Base-by-base conservation (phyloP, 2,113 vertebrate species). In the Caloenas nicobarica region DNA sequence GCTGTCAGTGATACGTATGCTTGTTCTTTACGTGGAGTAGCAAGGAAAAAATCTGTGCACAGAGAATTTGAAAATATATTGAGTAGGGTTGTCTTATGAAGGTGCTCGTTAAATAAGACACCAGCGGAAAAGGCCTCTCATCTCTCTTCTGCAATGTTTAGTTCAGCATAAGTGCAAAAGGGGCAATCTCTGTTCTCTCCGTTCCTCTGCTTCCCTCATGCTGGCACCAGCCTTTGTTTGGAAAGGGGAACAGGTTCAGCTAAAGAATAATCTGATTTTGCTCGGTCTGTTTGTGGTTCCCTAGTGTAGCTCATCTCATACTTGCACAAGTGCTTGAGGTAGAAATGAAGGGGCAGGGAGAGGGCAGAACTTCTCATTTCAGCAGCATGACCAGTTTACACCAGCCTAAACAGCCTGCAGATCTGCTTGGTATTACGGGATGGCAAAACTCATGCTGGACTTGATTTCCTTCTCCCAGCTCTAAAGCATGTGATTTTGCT, bases 371-470 rank as follows among this genome's bases (percentile, higher is more conserved):
- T 66, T 48, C 28, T 84, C 0, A 2, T 81, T 84, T 54, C 40
- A 50, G 65, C 34, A 81, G 58, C 13, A 2, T 69, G 68, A 83
- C 62, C 25, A 62, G 53, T n/a, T 91, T 91, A 33, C 5, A 4
- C 13, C 28, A 15, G 40, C 46, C 44, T 72, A 19, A 81, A 89
- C 3, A 4, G 13, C 28, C 66, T 84, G 46, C 74, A 60, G 36
- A 31, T 82, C 36, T 31, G 4, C 29, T 48, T 56, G 54, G 17
- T 68, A 4, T 74, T 69, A 44, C 10, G 68, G 76, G 10, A 21
- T 2, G 4, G 12, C 50, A 62, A 54, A 77, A 38, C 51, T 66
- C 2, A 0, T 0, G 0, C 23, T 80, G 25, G 73, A n/a, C 25
- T 85, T 28, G 6, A 33, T 21, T 68, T 76, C 7, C 16, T 61